Base-by-base conservation (phyloP, 2,888 invertebrate genomes). In the Dusona sp. region DNA sequence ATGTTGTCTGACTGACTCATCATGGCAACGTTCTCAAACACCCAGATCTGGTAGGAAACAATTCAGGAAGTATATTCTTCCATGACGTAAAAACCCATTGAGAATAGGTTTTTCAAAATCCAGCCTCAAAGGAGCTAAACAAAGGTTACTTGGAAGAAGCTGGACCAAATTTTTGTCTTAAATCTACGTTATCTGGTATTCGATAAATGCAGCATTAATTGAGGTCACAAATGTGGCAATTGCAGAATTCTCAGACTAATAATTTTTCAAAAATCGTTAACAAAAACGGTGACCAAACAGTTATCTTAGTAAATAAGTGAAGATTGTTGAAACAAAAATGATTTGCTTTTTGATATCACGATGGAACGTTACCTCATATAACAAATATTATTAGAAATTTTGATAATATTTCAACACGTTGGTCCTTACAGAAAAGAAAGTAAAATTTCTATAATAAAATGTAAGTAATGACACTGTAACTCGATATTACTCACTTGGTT, bases 1-100 rank as follows among this genome's bases (percentile, higher is more conserved):
- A 48, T 73, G 38, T 45, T 13, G 3, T 29, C 57, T 67, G 38
- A 54, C 61, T 61, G 61, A 61, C 61, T 61, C 61, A 61, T 61
- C 61, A 29, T 8, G 29, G 13, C 29, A 13, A 0, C 13, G 29
- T 61, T 61, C 61, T 16, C 29, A 29, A 13, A 29, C 61, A 4
- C 61, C 61, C 29, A 16, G 16, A 29, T 29, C 61, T 29, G 9
- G 7, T 1, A 61, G 3, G 2, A 61, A 29, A 61, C n/a, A 16
- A 61, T 61, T 29, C 16, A 6, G 29, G 13, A 29, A 61, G 29
- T 61, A 61, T 29, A 29, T 61, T 61, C 29, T 29, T 13, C 29
- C 16, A 29, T 54, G 54, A 25, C 25, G 22, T 25, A 57, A 25
- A 57, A 11, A 13, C 7, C n/a, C n/a, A 3, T 13, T 22, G 22